phyloP scores from a whole-genome alignment of 2,888 invertebrate species.

The Osedax frankpressi region DNA sequence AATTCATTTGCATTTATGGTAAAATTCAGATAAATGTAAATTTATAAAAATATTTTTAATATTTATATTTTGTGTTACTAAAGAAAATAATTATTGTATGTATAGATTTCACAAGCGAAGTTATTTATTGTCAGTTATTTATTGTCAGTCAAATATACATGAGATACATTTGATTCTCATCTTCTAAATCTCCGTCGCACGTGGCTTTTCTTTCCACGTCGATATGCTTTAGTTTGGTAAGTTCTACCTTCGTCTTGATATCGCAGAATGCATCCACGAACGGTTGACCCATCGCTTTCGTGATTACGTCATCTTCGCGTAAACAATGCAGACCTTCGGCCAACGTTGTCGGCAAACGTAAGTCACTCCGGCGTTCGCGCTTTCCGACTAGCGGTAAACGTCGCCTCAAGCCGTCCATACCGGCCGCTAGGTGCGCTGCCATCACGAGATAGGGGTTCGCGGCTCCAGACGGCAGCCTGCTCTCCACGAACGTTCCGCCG shows the following conservation, averaged over 20 bases:
- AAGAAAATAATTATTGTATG: too few species aligned
- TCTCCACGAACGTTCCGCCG: constrained; percentile 24
- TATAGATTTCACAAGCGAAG: too few species aligned
- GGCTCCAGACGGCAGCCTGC: constrained; percentile 23
- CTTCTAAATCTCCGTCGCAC: not conserved
- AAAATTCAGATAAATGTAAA: too few species aligned
- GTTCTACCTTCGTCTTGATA: constrained; percentile 22
- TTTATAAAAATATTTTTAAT: too few species aligned
- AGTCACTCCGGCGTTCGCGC: not conserved
- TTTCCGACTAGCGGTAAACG: constrained; percentile 13
- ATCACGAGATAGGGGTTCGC: constrained; percentile 27
- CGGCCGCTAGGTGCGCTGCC: constrained; percentile 26
- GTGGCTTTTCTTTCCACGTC: not conserved
- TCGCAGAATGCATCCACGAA: constrained; percentile 26
- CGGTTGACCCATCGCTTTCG: constrained; percentile 22
- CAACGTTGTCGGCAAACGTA: constrained; percentile 22
- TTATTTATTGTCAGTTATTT: too few species aligned
- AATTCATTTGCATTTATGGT: too few species aligned
- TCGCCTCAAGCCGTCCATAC: constrained; percentile 25
- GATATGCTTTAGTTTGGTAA: constrained; percentile 13
- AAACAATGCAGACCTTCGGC: constrained; percentile 24
- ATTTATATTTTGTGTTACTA: too few species aligned
- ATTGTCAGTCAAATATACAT: too few species aligned
- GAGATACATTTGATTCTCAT: not conserved
- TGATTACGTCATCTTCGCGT: constrained; percentile 21